These are phyloP conservation scores for Poecilia picta DNA, from an alignment of 2,797 vertebrate species.

Conservation along the genomic window DNA sequence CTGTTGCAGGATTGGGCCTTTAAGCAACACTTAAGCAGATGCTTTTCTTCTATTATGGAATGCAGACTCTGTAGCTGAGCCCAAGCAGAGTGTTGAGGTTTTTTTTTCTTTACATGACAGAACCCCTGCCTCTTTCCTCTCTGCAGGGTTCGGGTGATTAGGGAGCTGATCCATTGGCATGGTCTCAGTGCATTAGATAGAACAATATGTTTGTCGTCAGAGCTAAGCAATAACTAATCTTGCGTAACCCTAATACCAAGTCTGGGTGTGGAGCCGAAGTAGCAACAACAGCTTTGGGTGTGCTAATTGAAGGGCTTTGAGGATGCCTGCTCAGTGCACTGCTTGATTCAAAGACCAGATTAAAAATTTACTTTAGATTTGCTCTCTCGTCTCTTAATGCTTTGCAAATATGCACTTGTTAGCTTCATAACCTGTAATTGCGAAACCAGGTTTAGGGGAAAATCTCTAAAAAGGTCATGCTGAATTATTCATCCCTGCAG, in stretches of 20 bases:
- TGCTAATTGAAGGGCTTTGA: constrained; percentile 58
- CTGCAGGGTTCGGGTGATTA: constrained; percentile 72
- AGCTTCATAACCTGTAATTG: constrained; percentile 25
- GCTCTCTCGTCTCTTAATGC: constrained; percentile 24
- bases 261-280: constrained; percentile 40
- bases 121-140: constrained; percentile 65
- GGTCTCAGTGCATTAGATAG: constrained; percentile 61
- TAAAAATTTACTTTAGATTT: constrained; percentile 34
- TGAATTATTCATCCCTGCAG: constrained; percentile 41
- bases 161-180: constrained; percentile 60
- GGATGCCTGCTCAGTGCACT: constrained; percentile 61
- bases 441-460: constrained; percentile 44
- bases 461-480: constrained; percentile 16
- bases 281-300: constrained; percentile 46
- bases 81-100: constrained; percentile 60
- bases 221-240: constrained; percentile 72
- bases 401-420: constrained; percentile 11
- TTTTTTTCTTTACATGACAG: constrained; percentile 60
- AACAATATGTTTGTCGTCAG: constrained; percentile 75
- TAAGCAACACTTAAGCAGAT: constrained; percentile 66
- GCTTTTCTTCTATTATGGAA: constrained; percentile 74
- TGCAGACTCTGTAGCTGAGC: constrained; percentile 39
- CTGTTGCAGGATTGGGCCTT: constrained; percentile 61
- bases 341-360: constrained; percentile 33
- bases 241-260: constrained; percentile 55